Conservation (phyloP, 2,113 vertebrate genomes). For the Pholis gunnellus region DNA sequence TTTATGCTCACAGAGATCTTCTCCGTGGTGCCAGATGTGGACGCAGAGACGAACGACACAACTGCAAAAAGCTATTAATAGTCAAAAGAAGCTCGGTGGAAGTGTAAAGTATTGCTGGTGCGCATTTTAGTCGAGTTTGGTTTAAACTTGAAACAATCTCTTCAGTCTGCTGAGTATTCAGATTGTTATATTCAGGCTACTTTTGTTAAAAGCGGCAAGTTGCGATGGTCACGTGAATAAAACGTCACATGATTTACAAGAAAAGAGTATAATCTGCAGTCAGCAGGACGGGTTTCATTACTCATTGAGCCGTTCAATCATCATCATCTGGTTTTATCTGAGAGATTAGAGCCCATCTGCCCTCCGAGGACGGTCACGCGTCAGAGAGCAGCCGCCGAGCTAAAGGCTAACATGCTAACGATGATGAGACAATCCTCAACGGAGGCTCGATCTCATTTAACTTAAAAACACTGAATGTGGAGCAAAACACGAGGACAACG, state of each 20-base stretch:
- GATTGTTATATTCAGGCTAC: no score
- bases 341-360: slow-evolving; percentile 60
- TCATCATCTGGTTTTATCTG: slow-evolving; percentile 25
- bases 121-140: no score
- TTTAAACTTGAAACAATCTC: no score
- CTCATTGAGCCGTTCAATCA: slow-evolving; percentile 38
- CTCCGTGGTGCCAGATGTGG: background rate
- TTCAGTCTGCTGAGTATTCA: no score
- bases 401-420: background rate
- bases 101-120: no score
- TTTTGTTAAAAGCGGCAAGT: no score
- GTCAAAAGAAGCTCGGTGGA: background rate
- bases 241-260: background rate
- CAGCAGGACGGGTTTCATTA: slow-evolving; percentile 3
- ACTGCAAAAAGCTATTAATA: slow-evolving; percentile 10
- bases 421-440: background rate
- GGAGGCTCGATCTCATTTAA: background rate
- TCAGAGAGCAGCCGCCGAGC: background rate
- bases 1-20: background rate
- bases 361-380: background rate
- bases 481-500: no score
- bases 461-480: background rate
- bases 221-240: no score
- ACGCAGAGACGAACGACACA: background rate
- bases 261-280: no score